Evolutionary conservation across 2,113 vertebrate species (phyloP), one percentile per base, ranked within the genome.

Genomic region (Struthio camelus): DNA sequence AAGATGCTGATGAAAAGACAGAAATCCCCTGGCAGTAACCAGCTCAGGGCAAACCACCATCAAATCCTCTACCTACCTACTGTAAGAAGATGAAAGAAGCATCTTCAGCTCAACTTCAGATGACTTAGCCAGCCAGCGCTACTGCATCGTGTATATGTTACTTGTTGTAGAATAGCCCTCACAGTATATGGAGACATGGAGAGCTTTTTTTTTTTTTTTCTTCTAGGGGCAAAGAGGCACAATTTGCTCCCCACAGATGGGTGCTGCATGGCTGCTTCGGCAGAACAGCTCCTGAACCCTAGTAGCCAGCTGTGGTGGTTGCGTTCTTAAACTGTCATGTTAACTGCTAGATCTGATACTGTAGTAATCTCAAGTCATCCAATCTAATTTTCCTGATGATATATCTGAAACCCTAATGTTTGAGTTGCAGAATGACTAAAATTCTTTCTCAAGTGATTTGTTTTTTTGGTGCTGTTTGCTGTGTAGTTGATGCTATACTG

Each of bases 321-420:
- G 9, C 3, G 0, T 56, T 48, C 77, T 80, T 5, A 0, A 38
- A 18, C 0, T 1, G 27, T 50, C 73, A 40, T 19, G 48, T 34
- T 34, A 28, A 44, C 58, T 25, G 14, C 44, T 20, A 64, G 61
- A 64, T n/a, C 36, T 32, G 38, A 69, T 24, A 13, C 23, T 75
- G 67, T 22, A 54, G 51, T 53, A 22, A 22, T 53, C 19, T 22
- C 19, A 22, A 18, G 34, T 30, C 24, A 36, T 11, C 44, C 44
- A 15, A 51, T 38, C 50, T 34, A 1, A 12, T 36, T 88, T 62
- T 59, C 32, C 61, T 48, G n/a, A 23, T 58, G 16, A 11, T 8
- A 1, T 3, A 1, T 42, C 56, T 2, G 7, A 64, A 91, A 66
- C 24, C 4, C 67, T 23, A 73, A n/a, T 34, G 28, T 69, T 87